phyloP scores from a whole-genome alignment of 2,113 vertebrate genomes.

The Xiphophorus couchianus region DNA sequence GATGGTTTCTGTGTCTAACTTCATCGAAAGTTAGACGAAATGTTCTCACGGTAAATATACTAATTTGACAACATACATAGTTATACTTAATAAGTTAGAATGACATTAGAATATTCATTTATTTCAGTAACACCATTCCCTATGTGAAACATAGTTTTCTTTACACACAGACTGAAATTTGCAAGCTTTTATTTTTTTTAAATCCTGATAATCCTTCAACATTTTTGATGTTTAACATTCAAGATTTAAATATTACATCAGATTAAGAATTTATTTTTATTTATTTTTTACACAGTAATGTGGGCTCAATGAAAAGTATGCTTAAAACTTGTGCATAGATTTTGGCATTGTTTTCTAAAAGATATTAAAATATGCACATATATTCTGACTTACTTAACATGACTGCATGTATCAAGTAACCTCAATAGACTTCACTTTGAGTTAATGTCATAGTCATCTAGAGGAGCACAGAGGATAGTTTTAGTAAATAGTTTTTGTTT shows the following conservation, averaged over 20 bases:
- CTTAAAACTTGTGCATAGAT: background rate
- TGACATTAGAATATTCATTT: background rate
- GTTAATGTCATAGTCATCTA: background rate
- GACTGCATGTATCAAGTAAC: background rate
- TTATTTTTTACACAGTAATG: background rate
- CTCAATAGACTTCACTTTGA: background rate
- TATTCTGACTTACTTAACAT: background rate
- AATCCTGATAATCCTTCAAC: too few species aligned
- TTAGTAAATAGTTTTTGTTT: background rate
- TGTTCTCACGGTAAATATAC: background rate
- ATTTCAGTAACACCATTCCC: too few species aligned
- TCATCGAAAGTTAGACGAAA: background rate
- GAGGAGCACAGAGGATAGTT: background rate
- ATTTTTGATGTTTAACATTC: background rate
- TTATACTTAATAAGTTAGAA: background rate
- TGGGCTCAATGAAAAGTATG: too few species aligned
- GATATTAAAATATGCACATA: background rate
- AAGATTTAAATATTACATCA: background rate
- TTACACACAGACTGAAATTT: background rate
- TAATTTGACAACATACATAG: background rate
- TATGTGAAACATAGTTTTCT: too few species aligned
- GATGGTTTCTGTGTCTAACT: background rate
- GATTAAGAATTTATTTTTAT: background rate
- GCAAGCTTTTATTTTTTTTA: background rate
- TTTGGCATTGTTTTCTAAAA: background rate